Percentiles rank a stretch among this genome's conserved stretches.
phyloP scores from a whole-genome alignment of 2,888 invertebrate species.

The Empis livida region DNA sequence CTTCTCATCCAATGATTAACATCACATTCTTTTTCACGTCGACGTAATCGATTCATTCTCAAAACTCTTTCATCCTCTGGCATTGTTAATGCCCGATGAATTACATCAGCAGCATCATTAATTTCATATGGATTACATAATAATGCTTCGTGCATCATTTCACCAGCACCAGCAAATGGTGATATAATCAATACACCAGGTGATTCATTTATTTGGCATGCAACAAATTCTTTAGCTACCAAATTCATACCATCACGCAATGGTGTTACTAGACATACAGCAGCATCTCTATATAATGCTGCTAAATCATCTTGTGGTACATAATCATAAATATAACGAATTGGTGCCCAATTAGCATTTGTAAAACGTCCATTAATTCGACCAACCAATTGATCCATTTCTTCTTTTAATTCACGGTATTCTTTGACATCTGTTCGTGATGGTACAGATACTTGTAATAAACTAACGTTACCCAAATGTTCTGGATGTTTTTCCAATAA shows the following conservation, averaged over 20 bases:
- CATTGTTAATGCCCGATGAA: slow-evolving; percentile 79
- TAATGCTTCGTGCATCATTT: slow-evolving; percentile 87
- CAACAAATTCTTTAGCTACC: slow-evolving; percentile 86
- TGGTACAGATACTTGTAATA: slow-evolving; percentile 78
- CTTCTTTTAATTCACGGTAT: slow-evolving; percentile 79
- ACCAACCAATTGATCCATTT: slow-evolving; percentile 77
- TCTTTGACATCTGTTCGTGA: slow-evolving; percentile 83
- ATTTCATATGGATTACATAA: slow-evolving; percentile 83
- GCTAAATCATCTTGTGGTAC: slow-evolving; percentile 77
- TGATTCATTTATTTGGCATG: slow-evolving; percentile 75
- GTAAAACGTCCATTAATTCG: slow-evolving; percentile 79
- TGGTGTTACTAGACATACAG: slow-evolving; percentile 78
- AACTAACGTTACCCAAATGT: slow-evolving; percentile 65
- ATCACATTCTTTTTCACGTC: slow-evolving; percentile 69
- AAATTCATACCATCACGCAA: slow-evolving; percentile 84
- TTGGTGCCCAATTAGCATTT: slow-evolving; percentile 86
- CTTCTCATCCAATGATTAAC: slow-evolving; percentile 83
- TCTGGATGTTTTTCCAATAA: slow-evolving; percentile 73
- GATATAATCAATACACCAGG: slow-evolving; percentile 81
- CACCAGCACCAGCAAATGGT: slow-evolving; percentile 84
- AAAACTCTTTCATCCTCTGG: slow-evolving; percentile 76
- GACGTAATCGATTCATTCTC: slow-evolving; percentile 71
- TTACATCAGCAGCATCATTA: slow-evolving; percentile 74
- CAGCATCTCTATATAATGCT: slow-evolving; percentile 74
- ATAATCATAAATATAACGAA: slow-evolving; percentile 74